A percentile compares a stretch with the other conserved stretches of the same genome.
Conservation (phyloP, 1,140 invertebrate species). For the Drosophila serrata region DNA sequence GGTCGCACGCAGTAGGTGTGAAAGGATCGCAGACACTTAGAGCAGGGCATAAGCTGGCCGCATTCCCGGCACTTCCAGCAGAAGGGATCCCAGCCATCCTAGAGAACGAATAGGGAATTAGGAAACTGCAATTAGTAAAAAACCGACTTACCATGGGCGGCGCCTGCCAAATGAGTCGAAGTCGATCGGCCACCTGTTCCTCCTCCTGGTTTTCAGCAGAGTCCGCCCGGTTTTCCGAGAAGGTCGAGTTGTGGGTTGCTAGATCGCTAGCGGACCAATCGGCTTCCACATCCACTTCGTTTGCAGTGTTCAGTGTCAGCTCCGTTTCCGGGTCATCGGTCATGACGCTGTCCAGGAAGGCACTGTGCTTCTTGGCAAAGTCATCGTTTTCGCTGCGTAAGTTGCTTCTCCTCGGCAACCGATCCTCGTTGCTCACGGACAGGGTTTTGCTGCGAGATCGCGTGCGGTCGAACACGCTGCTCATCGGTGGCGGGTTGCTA, state of each 20-base stretch:
- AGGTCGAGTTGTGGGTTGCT: conserved; percentile 45
- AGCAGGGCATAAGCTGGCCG: conserved; percentile 88
- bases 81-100: conserved; percentile 89
- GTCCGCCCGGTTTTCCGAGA: conserved; percentile 38
- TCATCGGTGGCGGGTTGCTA: conserved; percentile 20
- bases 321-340: conserved; percentile 44
- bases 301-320: neutral
- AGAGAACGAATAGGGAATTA: neutral
- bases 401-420: conserved; percentile 49
- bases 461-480: conserved; percentile 6
- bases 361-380: conserved; percentile 87
- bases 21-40: conserved; percentile 93
- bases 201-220: conserved; percentile 27
- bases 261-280: conserved; percentile 26
- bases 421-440: conserved; percentile 53
- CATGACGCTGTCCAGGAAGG: conserved; percentile 86
- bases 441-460: conserved; percentile 62
- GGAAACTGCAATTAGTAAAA: neutral
- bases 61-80: conserved; percentile 96
- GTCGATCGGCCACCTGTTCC: conserved; percentile 36
- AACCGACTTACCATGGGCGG: conserved; percentile 61
- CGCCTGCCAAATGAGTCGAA: conserved; percentile 52
- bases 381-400: conserved; percentile 88
- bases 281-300: conserved; percentile 22
- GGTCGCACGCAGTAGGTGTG: conserved; percentile 92